These are phyloP conservation scores for Prionchulus punctatus DNA, from an alignment of 2,888 invertebrate species.

Conservation along the genomic window DNA sequence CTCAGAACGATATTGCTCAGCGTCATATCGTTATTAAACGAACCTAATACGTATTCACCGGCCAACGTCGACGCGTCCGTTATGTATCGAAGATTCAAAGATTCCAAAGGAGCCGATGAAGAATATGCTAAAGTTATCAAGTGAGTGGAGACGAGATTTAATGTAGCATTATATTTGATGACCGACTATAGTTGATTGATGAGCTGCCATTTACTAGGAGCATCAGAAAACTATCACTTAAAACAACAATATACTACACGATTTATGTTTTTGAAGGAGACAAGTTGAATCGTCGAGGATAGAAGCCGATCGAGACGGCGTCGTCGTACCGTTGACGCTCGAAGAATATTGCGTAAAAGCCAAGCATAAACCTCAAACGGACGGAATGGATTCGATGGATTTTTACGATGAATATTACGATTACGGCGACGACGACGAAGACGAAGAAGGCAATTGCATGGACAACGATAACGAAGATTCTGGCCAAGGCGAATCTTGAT, in stretches of 20 bases:
- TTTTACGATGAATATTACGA: conserved; percentile 82
- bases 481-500: conserved; percentile 4
- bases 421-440: conserved; percentile 48
- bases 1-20: conserved; percentile 78
- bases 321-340: conserved; percentile 84
- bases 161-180: background rate
- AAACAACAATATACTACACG: no score
- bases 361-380: conserved; percentile 23
- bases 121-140: conserved; percentile 98
- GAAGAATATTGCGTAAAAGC: conserved; percentile 91
- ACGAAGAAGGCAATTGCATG: conserved; percentile 4
- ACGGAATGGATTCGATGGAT: conserved; percentile 74
- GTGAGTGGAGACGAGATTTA: conserved; percentile 38
- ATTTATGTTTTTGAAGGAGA: conserved; percentile 48
- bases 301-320: conserved; percentile 89
- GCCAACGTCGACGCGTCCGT: conserved; percentile 99
- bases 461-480: conserved; percentile 2
- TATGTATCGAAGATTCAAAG: conserved; percentile 96
- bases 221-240: background rate
- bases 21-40: conserved; percentile 93
- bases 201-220: background rate
- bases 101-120: conserved; percentile 70
- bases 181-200: no score
- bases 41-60: conserved; percentile 97
- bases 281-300: conserved; percentile 85